phyloP scores from a whole-genome alignment of 2,888 invertebrate genomes.

The Xestia ashworthii region DNA sequence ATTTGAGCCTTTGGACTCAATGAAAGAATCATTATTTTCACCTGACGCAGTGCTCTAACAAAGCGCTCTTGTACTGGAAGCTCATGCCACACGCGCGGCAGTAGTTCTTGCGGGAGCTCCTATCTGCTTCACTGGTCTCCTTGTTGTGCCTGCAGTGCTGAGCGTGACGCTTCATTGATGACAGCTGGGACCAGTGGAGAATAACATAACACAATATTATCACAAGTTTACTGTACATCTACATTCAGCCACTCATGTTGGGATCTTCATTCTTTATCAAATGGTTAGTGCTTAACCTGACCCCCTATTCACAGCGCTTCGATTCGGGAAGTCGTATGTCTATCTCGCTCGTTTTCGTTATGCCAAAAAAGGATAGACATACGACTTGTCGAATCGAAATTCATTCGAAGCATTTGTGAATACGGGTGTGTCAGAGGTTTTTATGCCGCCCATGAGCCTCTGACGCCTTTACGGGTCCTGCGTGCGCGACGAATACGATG shows the following conservation, averaged over 20 bases:
- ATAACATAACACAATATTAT: neutral
- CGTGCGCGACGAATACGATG: too few species aligned
- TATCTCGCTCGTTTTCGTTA: too few species aligned
- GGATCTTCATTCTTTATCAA: neutral
- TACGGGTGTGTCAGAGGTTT: too few species aligned
- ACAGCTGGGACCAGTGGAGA: slow-evolving; percentile 72
- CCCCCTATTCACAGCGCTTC: too few species aligned
- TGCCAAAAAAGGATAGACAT: too few species aligned
- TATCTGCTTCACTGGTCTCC: slow-evolving; percentile 63
- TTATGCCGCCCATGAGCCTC: too few species aligned
- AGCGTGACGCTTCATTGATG: slow-evolving; percentile 82
- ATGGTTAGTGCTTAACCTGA: too few species aligned
- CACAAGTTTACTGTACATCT: neutral
- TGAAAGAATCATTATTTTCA: slow-evolving; percentile 46
- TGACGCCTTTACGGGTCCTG: too few species aligned
- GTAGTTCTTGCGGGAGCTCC: slow-evolving; percentile 76
- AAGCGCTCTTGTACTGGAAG: slow-evolving; percentile 82
- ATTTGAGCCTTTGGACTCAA: neutral
- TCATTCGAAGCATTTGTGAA: too few species aligned
- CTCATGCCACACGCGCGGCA: slow-evolving; percentile 81
- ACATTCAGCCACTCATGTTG: neutral
- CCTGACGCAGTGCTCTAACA: slow-evolving; percentile 84
- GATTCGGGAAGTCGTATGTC: too few species aligned
- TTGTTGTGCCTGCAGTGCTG: slow-evolving; percentile 73
- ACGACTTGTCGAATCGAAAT: too few species aligned